Evolutionary conservation across 2,888 invertebrate species (phyloP), one percentile per base, ranked within the genome.

Genomic region (Hirudinaria manillensis): DNA sequence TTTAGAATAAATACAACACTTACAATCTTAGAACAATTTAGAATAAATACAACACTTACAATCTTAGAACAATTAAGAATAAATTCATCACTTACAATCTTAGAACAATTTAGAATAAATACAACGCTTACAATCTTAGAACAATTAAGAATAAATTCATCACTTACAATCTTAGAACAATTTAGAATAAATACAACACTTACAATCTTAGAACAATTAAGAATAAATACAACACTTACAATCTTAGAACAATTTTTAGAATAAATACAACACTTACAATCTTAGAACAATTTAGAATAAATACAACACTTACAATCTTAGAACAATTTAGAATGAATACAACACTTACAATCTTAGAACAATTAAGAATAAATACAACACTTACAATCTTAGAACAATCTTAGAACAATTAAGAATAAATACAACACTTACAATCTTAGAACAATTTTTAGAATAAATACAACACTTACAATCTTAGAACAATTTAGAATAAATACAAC

Each of bases 341-440:
- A 45, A 16, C 16, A 36, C 68, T 68, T 34, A 68, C 68, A 32
- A 34, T n/a, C n/a, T n/a, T n/a, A n/a, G n/a, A n/a, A n/a, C n/a
- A 7, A 45, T 45, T 45, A 1, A 45, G 45, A 45, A 45, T 45
- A 16, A 45, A 45, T 16, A 45, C 16, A 45, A 16, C 16, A 36
- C 68, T 68, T 34, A 68, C 68, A 32, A 34, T n/a, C n/a, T n/a
- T n/a, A n/a, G n/a, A n/a, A n/a, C n/a, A n/a, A n/a, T n/a, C n/a
- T n/a, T n/a, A n/a, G n/a, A n/a, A n/a, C n/a, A 7, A 45, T 45
- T 45, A 1, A 45, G 45, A 45, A 45, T 45, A 16, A 45, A 45
- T 16, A 45, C 16, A 45, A 16, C 16, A 36, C 68, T 68, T 34
- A 68, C 68, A 32, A 34, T 1, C 10, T 45, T 45, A 1, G n/a